Conservation (phyloP, 2,797 vertebrate species). For the Oryzias sinensis region DNA sequence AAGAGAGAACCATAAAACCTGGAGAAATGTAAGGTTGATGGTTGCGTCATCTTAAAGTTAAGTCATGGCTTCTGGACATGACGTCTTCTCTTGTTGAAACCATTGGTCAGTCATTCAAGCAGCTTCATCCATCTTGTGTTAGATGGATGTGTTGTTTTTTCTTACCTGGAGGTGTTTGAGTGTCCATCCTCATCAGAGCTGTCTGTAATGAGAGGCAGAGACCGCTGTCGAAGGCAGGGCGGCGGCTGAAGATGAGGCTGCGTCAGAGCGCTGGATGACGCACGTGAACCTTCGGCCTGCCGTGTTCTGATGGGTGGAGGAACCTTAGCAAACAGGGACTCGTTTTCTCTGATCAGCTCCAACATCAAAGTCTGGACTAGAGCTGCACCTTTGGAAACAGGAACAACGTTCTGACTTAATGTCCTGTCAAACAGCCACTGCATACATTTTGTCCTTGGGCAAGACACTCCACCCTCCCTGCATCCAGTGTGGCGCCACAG, state of each 20-base stretch:
- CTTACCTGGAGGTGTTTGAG: conserved; percentile 37
- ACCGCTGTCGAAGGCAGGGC: conserved; percentile 70
- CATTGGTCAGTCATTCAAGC: too few species aligned
- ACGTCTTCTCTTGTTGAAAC: too few species aligned
- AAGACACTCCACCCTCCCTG: too few species aligned
- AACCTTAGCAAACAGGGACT: conserved; percentile 55
- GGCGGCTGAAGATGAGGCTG: conserved; percentile 52
- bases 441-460: too few species aligned
- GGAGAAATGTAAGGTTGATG: too few species aligned
- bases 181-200: conserved; percentile 36
- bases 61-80: too few species aligned
- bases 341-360: conserved; percentile 69
- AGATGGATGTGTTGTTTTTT: not conserved
- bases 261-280: conserved; percentile 31
- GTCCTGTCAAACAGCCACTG: too few species aligned
- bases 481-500: too few species aligned
- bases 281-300: conserved; percentile 2
- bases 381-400: conserved; percentile 50
- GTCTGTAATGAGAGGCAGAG: conserved; percentile 67
- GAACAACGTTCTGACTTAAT: not conserved
- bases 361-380: conserved; percentile 68
- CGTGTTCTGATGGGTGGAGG: conserved; percentile 13
- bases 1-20: too few species aligned
- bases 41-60: too few species aligned
- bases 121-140: too few species aligned